Base-by-base conservation (phyloP, 2,113 vertebrate species). In the Scomber colias region DNA sequence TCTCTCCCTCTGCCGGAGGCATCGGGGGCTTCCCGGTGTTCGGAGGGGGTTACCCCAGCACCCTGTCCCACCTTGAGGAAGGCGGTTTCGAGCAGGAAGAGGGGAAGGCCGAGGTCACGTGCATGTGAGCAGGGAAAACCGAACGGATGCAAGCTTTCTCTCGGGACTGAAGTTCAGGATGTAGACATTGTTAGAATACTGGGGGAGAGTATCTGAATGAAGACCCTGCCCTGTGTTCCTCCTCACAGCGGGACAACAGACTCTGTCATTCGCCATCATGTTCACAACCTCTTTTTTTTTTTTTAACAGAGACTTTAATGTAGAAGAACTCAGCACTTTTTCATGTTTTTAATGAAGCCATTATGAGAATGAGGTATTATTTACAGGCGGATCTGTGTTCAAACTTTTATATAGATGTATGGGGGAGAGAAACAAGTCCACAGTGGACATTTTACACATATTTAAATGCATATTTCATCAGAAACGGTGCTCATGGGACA, bases 51-150 rank as follows among this genome's bases (percentile, higher is more conserved):
- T 96, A 96, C 63, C 84, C 92, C 80, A 93, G 95, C 48, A 90
- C 95, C 64, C 86, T 98, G 24, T 95, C 95, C 50, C 97, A 98
- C 72, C 88, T 98, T 73, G 98, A 99, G 30, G 97, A 99, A 3
- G 96, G 95, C 17, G 96, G 96, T 57, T 95, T 97, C 16, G 98
- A 99, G 71, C 97, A 97, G 79, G 97, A 99, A 13, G 98, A 99
- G 17, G 97, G 96, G 30, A 96, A 95, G n/a, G 96, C 96, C 4
- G 96, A 99, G 89, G 97, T 99, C 90, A 99, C 98, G 0, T 99
- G 97, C 59, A 98, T 99, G 94, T 99, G 88, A 97, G 75, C 21
- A 14, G 55, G 2, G 9, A 16, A 53, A 5, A 11, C 19, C 19
- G 1, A 44, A 59, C 3, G 50, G 62, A 66, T 46, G 51, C 14